Evolutionary conservation across 2,888 invertebrate genomes (phyloP).

Genomic region (Chironomus riparius): DNA sequence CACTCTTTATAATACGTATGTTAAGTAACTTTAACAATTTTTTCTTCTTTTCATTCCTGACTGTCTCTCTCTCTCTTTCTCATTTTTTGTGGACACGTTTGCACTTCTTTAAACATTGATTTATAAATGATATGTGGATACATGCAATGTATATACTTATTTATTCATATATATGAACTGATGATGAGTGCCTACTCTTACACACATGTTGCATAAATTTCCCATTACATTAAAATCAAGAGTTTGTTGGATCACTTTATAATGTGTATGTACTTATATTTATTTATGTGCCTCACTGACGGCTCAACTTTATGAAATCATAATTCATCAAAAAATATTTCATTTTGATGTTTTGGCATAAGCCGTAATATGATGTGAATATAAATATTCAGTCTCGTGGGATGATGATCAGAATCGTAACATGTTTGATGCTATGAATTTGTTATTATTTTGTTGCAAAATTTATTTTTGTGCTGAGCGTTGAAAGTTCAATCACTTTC

Average conservation of each 20-base stretch:
- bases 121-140: too few relatives aligned
- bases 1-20: too few relatives aligned
- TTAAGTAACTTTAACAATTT: too few relatives aligned
- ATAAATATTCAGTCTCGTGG: neutral
- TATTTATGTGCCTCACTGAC: too few relatives aligned
- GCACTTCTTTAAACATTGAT: neutral
- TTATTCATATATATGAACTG: neutral
- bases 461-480: neutral
- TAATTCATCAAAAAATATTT: neutral
- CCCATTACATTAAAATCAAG: neutral
- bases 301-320: neutral
- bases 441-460: neutral
- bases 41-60: too few relatives aligned
- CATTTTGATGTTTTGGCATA: neutral
- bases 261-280: too few relatives aligned
- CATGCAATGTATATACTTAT: neutral
- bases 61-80: too few relatives aligned
- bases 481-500: too few relatives aligned
- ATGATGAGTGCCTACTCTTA: neutral
- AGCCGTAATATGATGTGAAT: neutral
- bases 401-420: neutral
- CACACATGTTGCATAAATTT: neutral
- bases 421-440: neutral
- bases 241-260: too few relatives aligned
- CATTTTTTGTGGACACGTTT: neutral